Evolutionary conservation across 2,113 vertebrate species (phyloP).

Genomic region (Chlorodrepanis virens): DNA sequence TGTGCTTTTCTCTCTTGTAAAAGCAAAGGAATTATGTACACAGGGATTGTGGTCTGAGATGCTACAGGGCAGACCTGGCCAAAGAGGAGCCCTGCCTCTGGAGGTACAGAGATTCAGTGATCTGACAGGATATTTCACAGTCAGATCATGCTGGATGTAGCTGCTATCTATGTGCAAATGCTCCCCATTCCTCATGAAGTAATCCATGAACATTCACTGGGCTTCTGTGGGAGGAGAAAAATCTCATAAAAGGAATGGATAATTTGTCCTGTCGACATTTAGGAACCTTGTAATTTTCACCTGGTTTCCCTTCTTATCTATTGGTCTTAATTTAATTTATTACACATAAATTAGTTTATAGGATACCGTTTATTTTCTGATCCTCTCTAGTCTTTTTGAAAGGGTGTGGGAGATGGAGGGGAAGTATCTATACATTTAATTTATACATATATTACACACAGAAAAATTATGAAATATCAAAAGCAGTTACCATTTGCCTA

Average conservation of each 20-base stretch:
- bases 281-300: neutral
- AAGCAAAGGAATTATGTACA: neutral
- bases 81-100: neutral
- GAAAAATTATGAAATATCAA: neutral
- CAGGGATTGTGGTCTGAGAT: neutral
- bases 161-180: neutral
- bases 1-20: neutral
- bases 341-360: neutral
- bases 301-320: neutral
- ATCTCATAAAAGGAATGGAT: neutral
- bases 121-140: neutral
- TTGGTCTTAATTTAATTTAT: neutral
- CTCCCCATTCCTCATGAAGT: neutral
- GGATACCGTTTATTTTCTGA: neutral
- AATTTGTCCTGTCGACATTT: neutral
- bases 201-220: neutral
- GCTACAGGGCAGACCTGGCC: neutral
- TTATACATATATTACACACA: neutral
- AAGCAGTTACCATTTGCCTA: neutral
- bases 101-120: neutral
- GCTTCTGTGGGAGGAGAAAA: neutral
- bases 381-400: neutral
- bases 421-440: neutral
- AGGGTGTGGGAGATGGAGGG: neutral
- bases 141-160: rapidly evolving